Conservation (phyloP, 2,888 invertebrate species). For the Graphium colonna region DNA sequence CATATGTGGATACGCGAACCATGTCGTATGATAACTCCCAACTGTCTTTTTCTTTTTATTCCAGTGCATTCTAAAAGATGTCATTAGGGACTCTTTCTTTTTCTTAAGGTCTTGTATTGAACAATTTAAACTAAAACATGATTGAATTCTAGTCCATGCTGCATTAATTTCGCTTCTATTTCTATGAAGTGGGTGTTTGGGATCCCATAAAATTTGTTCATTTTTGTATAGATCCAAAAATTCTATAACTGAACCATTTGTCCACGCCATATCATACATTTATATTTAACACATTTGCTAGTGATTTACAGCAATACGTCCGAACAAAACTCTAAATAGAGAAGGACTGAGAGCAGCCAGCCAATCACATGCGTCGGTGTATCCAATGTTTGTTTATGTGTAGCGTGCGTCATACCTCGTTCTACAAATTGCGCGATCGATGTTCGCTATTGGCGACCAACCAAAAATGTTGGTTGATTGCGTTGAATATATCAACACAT, state of each 20-base stretch:
- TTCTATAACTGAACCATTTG: conserved; percentile 57
- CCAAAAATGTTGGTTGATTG: conserved; percentile 33
- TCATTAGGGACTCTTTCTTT: conserved; percentile 72
- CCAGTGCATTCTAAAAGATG: conserved; percentile 59
- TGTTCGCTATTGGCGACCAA: conserved; percentile 53
- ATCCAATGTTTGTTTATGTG: conserved; percentile 58
- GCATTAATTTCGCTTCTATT: conserved; percentile 55
- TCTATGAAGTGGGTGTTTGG: conserved; percentile 56
- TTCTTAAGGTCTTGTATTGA: conserved; percentile 59
- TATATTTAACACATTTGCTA: conserved; percentile 20
- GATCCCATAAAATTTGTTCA: conserved; percentile 65
- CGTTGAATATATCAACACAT: neutral
- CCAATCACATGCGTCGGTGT: conserved; percentile 45
- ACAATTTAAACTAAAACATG: conserved; percentile 47
- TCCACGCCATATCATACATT: conserved; percentile 53
- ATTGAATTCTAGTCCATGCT: conserved; percentile 65
- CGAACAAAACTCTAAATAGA: conserved; percentile 30
- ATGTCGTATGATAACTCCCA: conserved; percentile 50
- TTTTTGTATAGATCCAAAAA: conserved; percentile 61
- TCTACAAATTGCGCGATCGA: conserved; percentile 44
- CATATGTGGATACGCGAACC: conserved; percentile 69
- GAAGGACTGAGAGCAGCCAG: conserved; percentile 33
- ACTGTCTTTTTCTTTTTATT: conserved; percentile 50
- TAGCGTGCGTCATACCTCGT: conserved; percentile 48
- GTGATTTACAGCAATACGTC: conserved; percentile 29